Evolutionary conservation across 92 coral and sea anemone genomes (phyloP).

Genomic region (Porites evermanni): DNA sequence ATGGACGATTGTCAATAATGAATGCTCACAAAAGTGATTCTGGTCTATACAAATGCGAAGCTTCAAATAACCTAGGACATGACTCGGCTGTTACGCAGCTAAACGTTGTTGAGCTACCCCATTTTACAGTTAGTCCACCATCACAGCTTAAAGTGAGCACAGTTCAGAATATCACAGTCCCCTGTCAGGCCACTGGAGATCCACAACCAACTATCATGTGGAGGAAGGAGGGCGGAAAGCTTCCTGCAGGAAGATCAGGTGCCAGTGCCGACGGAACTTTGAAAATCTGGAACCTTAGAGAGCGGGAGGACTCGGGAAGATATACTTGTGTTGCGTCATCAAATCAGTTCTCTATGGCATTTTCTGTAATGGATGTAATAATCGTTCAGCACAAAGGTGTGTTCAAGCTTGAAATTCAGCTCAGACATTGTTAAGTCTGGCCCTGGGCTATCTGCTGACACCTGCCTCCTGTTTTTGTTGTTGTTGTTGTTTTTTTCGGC

Average conservation of each 20-base stretch:
- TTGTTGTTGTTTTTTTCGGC: no score
- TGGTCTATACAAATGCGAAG: constrained; percentile 38
- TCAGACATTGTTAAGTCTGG: not conserved
- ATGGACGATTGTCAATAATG: constrained; percentile 25
- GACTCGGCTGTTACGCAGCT: constrained; percentile 22
- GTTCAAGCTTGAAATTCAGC: not conserved
- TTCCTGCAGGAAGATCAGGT: constrained; percentile 19
- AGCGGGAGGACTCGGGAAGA: constrained; percentile 31
- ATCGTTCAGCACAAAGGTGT: not conserved
- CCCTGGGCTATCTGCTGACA: no score
- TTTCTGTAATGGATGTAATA: constrained; percentile 2
- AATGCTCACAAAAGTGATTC: constrained; percentile 24
- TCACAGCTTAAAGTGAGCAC: not conserved
- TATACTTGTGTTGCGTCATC: constrained; percentile 32
- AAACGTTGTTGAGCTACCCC: constrained; percentile 20
- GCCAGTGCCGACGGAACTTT: constrained; percentile 26
- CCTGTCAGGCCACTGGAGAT: constrained; percentile 32
- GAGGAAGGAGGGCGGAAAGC: constrained; percentile 2
- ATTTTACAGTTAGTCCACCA: constrained; percentile 18
- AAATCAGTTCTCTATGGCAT: not conserved
- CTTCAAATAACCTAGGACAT: constrained; percentile 13
- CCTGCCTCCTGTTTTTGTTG: no score
- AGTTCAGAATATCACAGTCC: not conserved
- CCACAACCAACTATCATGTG: constrained; percentile 28
- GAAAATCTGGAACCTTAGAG: constrained; percentile 19